Percentiles rank a stretch among this genome's conserved stretches.
Evolutionary conservation across 2,797 vertebrate genomes (phyloP).

Genomic region (Heteromormyrus szaboi): DNA sequence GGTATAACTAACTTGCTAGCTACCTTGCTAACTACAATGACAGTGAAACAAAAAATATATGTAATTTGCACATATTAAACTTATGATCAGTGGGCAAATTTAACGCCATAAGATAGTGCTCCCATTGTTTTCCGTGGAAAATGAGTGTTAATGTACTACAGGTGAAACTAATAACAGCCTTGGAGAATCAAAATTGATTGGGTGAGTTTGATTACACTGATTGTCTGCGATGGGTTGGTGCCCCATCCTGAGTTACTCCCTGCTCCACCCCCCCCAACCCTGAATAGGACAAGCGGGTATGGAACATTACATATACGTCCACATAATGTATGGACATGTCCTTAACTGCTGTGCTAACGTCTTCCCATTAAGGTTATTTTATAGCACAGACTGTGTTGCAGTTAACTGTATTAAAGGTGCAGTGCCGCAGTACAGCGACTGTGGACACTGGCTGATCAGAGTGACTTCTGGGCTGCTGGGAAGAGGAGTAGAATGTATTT

Average conservation of each 20-base stretch:
- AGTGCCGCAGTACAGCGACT: background rate
- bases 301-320: background rate
- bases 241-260: background rate
- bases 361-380: background rate
- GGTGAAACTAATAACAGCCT: background rate
- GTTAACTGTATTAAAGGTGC: background rate
- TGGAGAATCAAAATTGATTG: background rate
- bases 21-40: background rate
- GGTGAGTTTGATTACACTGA: background rate
- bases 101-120: background rate
- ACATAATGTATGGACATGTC: background rate
- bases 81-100: background rate
- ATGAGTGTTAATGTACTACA: background rate
- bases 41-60: background rate
- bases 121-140: background rate
- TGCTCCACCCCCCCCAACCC: background rate
- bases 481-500: background rate
- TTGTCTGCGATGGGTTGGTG: background rate
- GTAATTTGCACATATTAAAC: background rate
- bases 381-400: background rate
- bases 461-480: background rate
- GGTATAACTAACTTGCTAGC: background rate
- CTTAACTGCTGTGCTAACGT: background rate
- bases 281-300: background rate
- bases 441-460: background rate